Evolutionary conservation across 2,888 invertebrate species (phyloP), one percentile per base, ranked within the genome.

Genomic region (Microplitis manilae): DNA sequence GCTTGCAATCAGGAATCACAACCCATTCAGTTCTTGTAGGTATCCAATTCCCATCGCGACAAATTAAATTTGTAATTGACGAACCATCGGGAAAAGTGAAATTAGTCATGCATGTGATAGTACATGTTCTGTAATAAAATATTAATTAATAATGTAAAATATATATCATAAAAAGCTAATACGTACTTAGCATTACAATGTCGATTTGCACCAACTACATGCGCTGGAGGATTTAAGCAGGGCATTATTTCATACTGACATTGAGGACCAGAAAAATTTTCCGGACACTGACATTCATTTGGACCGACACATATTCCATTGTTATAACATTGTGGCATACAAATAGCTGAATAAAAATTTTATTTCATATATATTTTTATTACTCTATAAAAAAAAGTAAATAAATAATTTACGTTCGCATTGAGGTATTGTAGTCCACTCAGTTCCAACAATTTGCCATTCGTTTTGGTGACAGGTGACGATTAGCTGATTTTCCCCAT

Each of bases 291-390:
- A 85, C 97, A 97, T 0, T 93, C 91, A 86, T 96, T 94, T 0
- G 95, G 94, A 39, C 92, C 92, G 8, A 94, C 88, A 85, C 97
- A 97, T 71, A 95, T 94, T 0, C 97, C 97, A 74, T 93, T 94
- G 89, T 97, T 96, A 86, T 94, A 91, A 88, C 97, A 97, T 0
- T 92, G 91, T 0, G 95, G 95, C 20, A 92, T 88, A 87, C 97
- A 97, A 81, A 93, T 91, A 0, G 95, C 96, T 96, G 87, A n/a
- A 30, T 0, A 30, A 30, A 30, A 30, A 30, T 30, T 30, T 30
- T 30, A 30, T 30, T 30, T 2, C 30, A 30, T 30, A 30, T 30
- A 30, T 30, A 30, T 30, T 30, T 30, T 30, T 30, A 30, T 30
- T 30, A 30, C 4, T 30, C 30, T 30, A 30, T 30, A 30, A 30